Base-by-base conservation (phyloP, 2,888 invertebrate genomes). In the Drosophila histrio region DNA sequence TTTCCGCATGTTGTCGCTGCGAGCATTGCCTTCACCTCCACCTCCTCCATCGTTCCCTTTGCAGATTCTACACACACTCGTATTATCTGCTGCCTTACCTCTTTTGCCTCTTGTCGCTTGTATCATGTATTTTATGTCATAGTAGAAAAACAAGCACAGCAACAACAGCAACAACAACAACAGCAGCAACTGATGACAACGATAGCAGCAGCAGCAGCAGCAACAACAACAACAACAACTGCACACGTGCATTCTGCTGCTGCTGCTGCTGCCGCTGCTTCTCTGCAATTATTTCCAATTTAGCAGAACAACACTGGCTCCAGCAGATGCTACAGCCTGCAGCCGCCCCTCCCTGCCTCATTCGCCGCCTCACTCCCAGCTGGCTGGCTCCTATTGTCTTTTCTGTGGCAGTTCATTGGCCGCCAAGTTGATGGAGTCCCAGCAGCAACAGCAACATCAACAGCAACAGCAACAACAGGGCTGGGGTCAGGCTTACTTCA, bases 251-350 rank as follows among this genome's bases (percentile, higher is more conserved):
- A 81, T 81, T 82, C 65, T 76, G 72, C 66, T 58, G 57, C 60
- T 54, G 73, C 8, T 46, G 32, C 5, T 50, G 49, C 24, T 56
- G 61, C 47, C 56, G 56, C 54, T 70, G 61, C 83, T 62, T 56
- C 76, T 62, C 72, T 73, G 87, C 85, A 87, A 86, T 86, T 87
- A 86, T 87, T 87, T 86, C 83, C 86, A 83, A 86, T 86, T 86
- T 85, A 85, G 87, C 86, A 74, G 77, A 69, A 82, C 81, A 82
- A 84, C 80, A 77, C 72, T 57, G 69, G 49, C 68, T 76, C 39
- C 52, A 85, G 46, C 66, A 64, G 66, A 74, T 72, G 62, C 75
- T 47, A 32, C 24, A 68, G 59, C 67, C 38, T 49, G 24, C 46
- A 26, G 17, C 41, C 19, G n/a, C 13, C 22, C 2, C 4, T 8